These are phyloP conservation scores for Neoniphon sammara DNA, from an alignment of 2,797 vertebrate genomes.

Conservation along the genomic window DNA sequence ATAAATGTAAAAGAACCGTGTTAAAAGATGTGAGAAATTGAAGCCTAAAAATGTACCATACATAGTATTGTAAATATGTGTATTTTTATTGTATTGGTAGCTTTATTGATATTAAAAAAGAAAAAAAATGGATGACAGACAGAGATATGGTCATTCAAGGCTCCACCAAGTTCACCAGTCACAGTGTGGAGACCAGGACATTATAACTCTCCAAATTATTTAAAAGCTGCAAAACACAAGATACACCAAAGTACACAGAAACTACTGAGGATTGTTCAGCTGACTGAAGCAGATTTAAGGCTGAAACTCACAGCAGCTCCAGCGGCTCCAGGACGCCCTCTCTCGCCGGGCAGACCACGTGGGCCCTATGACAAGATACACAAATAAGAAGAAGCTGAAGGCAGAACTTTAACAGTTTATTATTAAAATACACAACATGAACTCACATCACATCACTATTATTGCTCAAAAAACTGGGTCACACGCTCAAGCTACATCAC, in stretches of 20 bases:
- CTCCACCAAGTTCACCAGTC: constrained; percentile 8
- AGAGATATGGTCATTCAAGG: not conserved
- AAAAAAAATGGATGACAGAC: not conserved
- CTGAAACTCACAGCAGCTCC: constrained; percentile 91
- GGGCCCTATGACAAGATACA: constrained; percentile 85
- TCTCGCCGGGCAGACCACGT: constrained; percentile 95
- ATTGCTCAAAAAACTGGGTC: not conserved
- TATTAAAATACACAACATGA: not conserved
- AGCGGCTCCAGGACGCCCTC: constrained; percentile 91
- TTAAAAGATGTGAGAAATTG: too few species aligned
- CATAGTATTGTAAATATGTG: too few species aligned
- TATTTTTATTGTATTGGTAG: too few species aligned
- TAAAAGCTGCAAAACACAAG: constrained; percentile 1
- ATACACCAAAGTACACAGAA: not conserved
- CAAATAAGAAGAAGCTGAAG: not conserved
- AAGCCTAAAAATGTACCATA: too few species aligned
- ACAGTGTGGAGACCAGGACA: not conserved
- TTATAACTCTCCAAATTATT: not conserved
- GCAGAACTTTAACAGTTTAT: not conserved
- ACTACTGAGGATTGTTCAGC: not conserved
- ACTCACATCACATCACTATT: not conserved
- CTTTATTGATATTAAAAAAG: too few species aligned
- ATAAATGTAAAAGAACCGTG: too few species aligned
- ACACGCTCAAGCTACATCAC: not conserved
- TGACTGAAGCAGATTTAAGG: not conserved